Base-by-base conservation (phyloP, 2,888 invertebrate genomes). In the Nemurella pictetii region DNA sequence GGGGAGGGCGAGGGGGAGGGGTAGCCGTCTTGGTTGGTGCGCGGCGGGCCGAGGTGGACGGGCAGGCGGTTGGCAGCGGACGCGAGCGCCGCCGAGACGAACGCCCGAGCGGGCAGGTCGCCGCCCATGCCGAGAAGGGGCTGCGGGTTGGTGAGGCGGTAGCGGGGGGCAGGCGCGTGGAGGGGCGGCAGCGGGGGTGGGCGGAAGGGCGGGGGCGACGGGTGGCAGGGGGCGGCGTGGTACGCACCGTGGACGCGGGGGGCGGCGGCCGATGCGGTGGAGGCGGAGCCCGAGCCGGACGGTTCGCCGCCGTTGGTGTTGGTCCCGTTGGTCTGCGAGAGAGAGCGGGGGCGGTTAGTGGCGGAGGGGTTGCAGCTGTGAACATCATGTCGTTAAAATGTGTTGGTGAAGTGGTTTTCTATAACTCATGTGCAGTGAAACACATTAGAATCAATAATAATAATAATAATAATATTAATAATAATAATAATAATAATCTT, bases 241-340 rank as follows among this genome's bases (percentile, higher is more conserved):
- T 82, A 82, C 82, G 82, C 82, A 82, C 82, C 82, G 82, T 82
- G 82, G 30, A 32, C 80, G 84, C 87, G 89, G 9, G 80, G 30
- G 5, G 84, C 87, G 89, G 81, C 88, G 89, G 29, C 89, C 87
- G 90, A 85, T 90, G 90, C 87, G 89, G 89, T n/a, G n/a, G n/a
- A n/a, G n/a, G n/a, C n/a, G n/a, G n/a, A n/a, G n/a, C n/a, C n/a
- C n/a, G 90, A 90, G 80, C 89, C 90, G 20, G 89, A 89, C 3
- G 90, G 87, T 74, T 90, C 90, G 83, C 86, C 86, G 27, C 85
- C 86, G 0, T 86, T 78, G 81, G 86, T 85, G 77, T 85, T 86
- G 9, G 85, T 55, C 20, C 86, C 87, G 86, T 87, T 81, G 32
- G 30, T 87, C 87, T 87, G 87, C 0, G 86, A 84, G 35, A 28